A percentile compares a stretch with the other conserved stretches of the same genome.
Evolutionary conservation across 2,113 vertebrate genomes (phyloP).

Genomic region (Phycodurus eques): DNA sequence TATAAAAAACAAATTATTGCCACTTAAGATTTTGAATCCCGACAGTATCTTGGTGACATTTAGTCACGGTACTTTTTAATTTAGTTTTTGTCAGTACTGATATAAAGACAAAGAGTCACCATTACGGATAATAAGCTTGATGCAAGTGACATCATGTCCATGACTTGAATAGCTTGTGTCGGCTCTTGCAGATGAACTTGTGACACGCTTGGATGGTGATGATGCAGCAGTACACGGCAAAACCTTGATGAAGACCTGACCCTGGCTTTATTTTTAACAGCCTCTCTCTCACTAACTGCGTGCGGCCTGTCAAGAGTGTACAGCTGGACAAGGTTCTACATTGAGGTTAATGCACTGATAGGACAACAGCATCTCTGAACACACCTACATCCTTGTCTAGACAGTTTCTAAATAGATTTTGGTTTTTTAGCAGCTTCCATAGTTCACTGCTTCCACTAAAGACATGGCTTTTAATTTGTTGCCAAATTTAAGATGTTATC

Average conservation of each 20-base stretch:
- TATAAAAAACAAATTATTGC: background rate
- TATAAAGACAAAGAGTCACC: background rate
- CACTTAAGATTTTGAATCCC: background rate
- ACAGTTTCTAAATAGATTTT: too few species aligned
- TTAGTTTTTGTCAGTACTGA: background rate
- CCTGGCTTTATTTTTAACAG: slow-evolving; percentile 1
- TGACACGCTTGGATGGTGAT: background rate
- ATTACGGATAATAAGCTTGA: slow-evolving; percentile 11
- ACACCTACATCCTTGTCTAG: too few species aligned
- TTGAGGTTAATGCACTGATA: background rate
- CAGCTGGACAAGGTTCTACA: slow-evolving; percentile 2
- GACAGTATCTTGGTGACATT: background rate
- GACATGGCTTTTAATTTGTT: too few species aligned
- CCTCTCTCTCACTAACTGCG: background rate
- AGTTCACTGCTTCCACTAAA: too few species aligned
- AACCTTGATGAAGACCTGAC: background rate
- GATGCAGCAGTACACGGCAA: background rate
- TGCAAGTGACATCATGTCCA: background rate
- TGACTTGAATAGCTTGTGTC: slow-evolving; percentile 2
- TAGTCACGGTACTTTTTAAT: too few species aligned
- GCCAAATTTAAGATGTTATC: too few species aligned
- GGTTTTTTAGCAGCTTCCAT: too few species aligned
- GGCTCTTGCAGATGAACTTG: slow-evolving; percentile 2
- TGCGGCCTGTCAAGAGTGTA: background rate
- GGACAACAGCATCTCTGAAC: background rate